Conservation (phyloP, 92 coral and sea anemone genomes). For the Epizoanthus fatuus region DNA sequence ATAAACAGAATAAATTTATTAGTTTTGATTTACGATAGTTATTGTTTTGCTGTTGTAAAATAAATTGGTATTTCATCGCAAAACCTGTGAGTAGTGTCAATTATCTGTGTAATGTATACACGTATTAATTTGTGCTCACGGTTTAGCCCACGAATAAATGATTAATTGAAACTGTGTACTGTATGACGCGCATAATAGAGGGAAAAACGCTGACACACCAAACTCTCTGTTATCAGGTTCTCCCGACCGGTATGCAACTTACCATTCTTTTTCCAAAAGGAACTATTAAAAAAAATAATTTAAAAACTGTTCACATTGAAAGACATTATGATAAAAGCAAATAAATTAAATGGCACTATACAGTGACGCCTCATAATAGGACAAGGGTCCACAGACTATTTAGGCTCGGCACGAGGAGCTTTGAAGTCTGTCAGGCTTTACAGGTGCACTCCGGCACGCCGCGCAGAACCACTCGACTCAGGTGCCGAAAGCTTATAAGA, state of each 20-base stretch:
- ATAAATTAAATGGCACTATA: conserved; percentile 1
- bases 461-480: conserved; percentile 11
- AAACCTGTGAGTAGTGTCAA: neutral
- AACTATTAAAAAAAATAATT: conserved; percentile 3
- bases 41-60: neutral
- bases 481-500: conserved; percentile 24
- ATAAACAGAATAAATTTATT: neutral
- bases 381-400: neutral
- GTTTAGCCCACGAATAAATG: conserved; percentile 26
- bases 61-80: neutral
- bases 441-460: conserved; percentile 6
- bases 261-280: neutral
- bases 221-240: neutral
- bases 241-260: no score
- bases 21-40: neutral
- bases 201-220: neutral
- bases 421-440: neutral
- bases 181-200: neutral
- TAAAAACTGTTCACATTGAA: conserved; percentile 11
- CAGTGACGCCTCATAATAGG: neutral
- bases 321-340: neutral
- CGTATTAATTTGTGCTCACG: conserved; percentile 5
- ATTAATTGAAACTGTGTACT: conserved; percentile 15
- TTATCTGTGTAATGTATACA: neutral
- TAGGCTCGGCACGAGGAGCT: conserved; percentile 26